Percentiles rank a stretch among this genome's conserved stretches.
These are phyloP conservation scores for Eubucco bourcierii DNA, from an alignment of 2,113 vertebrate genomes.

Conservation along the genomic window DNA sequence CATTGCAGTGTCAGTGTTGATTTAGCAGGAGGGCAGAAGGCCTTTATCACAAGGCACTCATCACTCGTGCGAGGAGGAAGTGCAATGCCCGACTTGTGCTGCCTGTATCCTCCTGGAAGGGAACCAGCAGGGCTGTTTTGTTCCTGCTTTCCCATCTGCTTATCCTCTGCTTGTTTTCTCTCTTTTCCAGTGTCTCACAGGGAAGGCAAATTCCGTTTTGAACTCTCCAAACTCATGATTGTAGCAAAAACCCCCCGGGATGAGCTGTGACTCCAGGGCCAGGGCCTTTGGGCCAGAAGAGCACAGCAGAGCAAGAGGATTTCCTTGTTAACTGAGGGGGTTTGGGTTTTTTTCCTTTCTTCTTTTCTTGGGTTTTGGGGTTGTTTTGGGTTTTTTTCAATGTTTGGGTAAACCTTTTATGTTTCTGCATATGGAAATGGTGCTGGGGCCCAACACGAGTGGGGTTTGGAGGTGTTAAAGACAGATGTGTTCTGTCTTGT, in stretches of 20 bases:
- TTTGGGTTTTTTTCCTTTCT: background rate
- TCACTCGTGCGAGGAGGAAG: background rate
- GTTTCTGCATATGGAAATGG: background rate
- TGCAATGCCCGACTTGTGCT: background rate
- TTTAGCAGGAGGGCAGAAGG: background rate
- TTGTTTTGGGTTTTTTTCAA: background rate
- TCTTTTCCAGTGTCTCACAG: constrained; percentile 83
- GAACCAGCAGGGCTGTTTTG: background rate
- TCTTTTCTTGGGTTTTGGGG: background rate
- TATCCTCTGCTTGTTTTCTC: background rate
- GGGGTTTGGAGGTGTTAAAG: background rate
- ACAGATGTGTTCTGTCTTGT: background rate
- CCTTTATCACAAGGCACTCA: background rate
- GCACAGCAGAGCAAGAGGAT: background rate
- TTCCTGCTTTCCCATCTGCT: background rate
- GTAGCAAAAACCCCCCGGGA: constrained; percentile 80
- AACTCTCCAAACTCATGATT: constrained; percentile 88
- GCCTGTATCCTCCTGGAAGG: background rate
- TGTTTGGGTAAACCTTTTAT: background rate
- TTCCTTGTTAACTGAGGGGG: background rate
- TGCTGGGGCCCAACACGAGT: background rate
- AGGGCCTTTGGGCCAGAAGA: background rate
- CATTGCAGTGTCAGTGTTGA: background rate
- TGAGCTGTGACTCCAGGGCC: constrained; percentile 80
- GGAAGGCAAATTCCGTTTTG: constrained; percentile 87